Base-by-base conservation (phyloP, 2,797 vertebrate genomes). In the Prunella strophiata region DNA sequence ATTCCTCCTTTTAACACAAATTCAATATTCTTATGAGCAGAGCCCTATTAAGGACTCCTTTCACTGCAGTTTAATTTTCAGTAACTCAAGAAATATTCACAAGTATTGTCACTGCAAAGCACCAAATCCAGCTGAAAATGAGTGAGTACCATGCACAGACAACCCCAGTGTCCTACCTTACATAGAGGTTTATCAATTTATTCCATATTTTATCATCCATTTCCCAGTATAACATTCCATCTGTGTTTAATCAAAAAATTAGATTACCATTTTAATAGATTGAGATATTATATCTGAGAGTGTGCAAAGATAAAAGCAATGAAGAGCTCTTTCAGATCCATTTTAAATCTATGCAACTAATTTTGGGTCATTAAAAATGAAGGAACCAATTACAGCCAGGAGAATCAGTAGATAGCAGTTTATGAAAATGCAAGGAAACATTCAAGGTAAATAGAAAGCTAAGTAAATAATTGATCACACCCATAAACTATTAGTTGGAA, bases 201-300 rank as follows among this genome's bases (percentile, higher is more conserved):
- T 91, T 85, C 73, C 1, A 0, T 58, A 81, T 92, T 89, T 93
- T 71, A 86, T 94, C 42, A 50, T 81, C 48, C 5, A 0, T 88
- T 89, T 89, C 68, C 11, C 20, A 89, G 19, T 62, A 62, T 30
- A 85, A 23, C 50, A 68, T 75, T 88, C 57, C n/a, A 85, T 83
- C 84, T 83, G 61, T 52, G 34, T 80, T 93, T 92, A 91, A 94
- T 95, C 8, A 85, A 79, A 91, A 91, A 94, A 92, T 70, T 76
- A 80, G 92, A 95, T 95, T 85, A 81, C 8, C 47, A 80, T 95
- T 91, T 94, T 89, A 91, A 95, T 92, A 75, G 40, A 93, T 78
- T 75, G 47, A 91, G 66, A 86, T 84, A 76, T 54, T 76, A 47
- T 61, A 88, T 58, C n/a, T 65, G 40, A 72, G 73, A 83, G 19